phyloP scores from a whole-genome alignment of 2,888 invertebrate species.

The Ametastegia equiseti region DNA sequence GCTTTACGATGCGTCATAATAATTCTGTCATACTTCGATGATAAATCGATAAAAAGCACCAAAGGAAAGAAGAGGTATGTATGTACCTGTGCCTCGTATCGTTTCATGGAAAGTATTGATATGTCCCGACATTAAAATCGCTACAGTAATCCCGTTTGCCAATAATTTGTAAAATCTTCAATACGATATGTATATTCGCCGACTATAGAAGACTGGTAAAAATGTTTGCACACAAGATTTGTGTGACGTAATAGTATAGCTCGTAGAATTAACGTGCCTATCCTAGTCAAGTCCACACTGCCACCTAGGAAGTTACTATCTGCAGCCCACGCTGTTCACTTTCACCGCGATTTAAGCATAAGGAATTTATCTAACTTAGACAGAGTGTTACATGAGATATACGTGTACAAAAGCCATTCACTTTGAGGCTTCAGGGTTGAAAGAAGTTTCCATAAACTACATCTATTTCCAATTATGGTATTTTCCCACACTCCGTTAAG shows the following conservation, averaged over 20 bases:
- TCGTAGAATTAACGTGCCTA: conserved; percentile 47
- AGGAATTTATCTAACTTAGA: conserved; percentile 34
- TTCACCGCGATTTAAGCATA: conserved; percentile 42
- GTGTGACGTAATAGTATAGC: conserved; percentile 26
- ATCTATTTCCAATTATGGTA: neutral
- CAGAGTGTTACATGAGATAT: neutral
- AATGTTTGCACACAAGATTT: conserved; percentile 1
- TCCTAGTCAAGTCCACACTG: conserved; percentile 36
- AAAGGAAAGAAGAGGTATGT: too few relatives aligned
- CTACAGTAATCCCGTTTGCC: too few relatives aligned
- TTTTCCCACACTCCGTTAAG: too few relatives aligned
- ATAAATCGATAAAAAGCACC: too few relatives aligned
- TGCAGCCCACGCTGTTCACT: conserved; percentile 48
- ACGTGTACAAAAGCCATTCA: conserved; percentile 27
- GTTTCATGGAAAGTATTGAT: too few relatives aligned
- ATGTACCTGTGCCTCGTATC: too few relatives aligned
- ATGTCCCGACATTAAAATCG: too few relatives aligned
- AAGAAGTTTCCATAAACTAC: neutral
- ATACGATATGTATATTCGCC: neutral
- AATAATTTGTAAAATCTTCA: neutral
- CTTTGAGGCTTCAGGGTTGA: conserved; percentile 33
- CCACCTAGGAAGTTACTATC: conserved; percentile 47
- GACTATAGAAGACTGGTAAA: conserved; percentile 8
- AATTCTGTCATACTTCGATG: too few relatives aligned
- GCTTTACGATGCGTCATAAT: too few relatives aligned